Percentiles rank a stretch among this genome's conserved stretches.
These are phyloP conservation scores for Drosophila niveifrons DNA, from an alignment of 2,888 invertebrate genomes.

Conservation along the genomic window DNA sequence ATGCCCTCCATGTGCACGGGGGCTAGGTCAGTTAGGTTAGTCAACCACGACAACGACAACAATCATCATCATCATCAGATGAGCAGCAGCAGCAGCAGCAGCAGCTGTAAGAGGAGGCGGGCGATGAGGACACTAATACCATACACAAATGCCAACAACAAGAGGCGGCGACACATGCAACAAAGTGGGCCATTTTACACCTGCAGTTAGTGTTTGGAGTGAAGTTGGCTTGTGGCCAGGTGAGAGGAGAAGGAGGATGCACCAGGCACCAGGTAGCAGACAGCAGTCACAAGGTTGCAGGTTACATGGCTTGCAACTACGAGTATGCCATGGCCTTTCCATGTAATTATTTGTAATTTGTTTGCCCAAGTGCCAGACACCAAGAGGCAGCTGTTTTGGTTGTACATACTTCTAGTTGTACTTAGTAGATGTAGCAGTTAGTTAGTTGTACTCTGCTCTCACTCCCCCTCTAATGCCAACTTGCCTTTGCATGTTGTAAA, in stretches of 20 bases:
- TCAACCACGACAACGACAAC: constrained; percentile 58
- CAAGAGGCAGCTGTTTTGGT: constrained; percentile 33
- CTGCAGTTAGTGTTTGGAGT: constrained; percentile 45
- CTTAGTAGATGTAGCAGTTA: constrained; percentile 22
- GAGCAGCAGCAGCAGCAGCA: constrained; percentile 14
- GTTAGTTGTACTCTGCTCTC: constrained; percentile 25
- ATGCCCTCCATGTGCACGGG: constrained; percentile 21
- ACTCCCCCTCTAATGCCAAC: constrained; percentile 13
- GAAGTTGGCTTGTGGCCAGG: constrained; percentile 39
- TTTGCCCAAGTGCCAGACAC: constrained; percentile 64
- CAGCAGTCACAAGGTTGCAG: neutral
- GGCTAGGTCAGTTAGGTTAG: constrained; percentile 38
- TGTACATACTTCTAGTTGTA: constrained; percentile 26
- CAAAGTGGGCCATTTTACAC: constrained; percentile 60
- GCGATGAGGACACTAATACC: constrained; percentile 24
- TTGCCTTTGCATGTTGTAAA: constrained; percentile 27
- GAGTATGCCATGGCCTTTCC: constrained; percentile 38
- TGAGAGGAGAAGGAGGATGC: constrained; percentile 2
- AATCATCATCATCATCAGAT: constrained; percentile 29
- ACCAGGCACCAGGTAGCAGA: constrained; percentile 9
- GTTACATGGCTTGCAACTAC: constrained; percentile 33
- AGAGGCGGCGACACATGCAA: constrained; percentile 59
- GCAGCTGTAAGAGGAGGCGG: neutral
- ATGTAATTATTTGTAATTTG: constrained; percentile 78
- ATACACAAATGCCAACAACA: constrained; percentile 37